Percentiles rank a stretch among this genome's conserved stretches.
Conservation (phyloP, 1,140 invertebrate genomes). For the Heliconius hermathena region DNA sequence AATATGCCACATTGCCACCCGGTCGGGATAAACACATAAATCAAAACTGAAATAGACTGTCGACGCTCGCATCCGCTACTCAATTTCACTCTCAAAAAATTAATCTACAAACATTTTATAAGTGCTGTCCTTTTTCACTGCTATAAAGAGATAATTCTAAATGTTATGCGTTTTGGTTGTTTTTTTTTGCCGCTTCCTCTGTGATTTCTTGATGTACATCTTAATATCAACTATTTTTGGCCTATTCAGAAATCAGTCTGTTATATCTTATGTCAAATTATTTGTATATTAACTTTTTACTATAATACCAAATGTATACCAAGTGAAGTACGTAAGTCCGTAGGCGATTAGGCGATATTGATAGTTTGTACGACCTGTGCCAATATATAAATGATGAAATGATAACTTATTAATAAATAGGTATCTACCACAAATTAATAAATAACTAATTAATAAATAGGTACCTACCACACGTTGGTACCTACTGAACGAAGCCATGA, state of each 20-base stretch:
- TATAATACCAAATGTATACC: not conserved
- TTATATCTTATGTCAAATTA: not conserved
- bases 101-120: conserved; percentile 68
- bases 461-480: too few relatives aligned
- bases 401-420: too few relatives aligned
- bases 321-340: not conserved
- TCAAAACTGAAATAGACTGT: conserved; percentile 76
- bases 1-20: conserved; percentile 73
- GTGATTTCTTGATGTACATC: conserved; percentile 11
- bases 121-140: conserved; percentile 53
- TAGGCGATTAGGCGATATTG: not conserved
- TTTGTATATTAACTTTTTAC: not conserved
- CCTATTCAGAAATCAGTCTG: not conserved
- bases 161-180: conserved; percentile 51
- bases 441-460: too few relatives aligned
- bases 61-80: conserved; percentile 69
- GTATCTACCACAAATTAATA: too few relatives aligned
- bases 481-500: too few relatives aligned
- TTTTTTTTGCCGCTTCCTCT: conserved; percentile 48
- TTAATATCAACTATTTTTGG: not conserved
- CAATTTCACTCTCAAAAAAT: conserved; percentile 67
- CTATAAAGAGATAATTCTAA: conserved; percentile 61
- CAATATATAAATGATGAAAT: not conserved
- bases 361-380: not conserved
- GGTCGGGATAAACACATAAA: conserved; percentile 60